Percentiles rank a stretch among this genome's conserved stretches.
These are phyloP conservation scores for Macquaria australasica DNA, from an alignment of 2,113 vertebrate genomes.

Conservation along the genomic window DNA sequence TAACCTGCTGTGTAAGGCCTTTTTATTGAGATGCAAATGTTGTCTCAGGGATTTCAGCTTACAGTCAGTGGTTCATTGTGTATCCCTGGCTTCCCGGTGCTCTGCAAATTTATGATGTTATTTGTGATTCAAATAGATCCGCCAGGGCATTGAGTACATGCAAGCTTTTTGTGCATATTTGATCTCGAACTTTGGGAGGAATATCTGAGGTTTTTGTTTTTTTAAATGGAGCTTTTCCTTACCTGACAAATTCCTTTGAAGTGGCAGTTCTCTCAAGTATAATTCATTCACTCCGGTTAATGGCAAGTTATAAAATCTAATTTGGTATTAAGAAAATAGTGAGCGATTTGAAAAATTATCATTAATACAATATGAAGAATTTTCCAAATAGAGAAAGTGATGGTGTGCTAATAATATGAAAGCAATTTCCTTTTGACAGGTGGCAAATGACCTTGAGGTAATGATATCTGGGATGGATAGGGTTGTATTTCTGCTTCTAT, in stretches of 20 bases:
- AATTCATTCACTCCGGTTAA: constrained; percentile 43
- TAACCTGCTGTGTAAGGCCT: constrained; percentile 61
- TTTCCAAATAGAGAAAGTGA: constrained; percentile 58
- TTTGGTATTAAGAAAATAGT: constrained; percentile 70
- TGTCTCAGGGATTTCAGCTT: constrained; percentile 60
- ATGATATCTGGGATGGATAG: constrained; percentile 33
- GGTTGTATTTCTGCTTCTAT: constrained; percentile 10
- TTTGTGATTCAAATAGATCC: constrained; percentile 72
- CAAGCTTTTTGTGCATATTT: constrained; percentile 43
- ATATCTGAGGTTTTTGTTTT: not conserved
- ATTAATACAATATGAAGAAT: constrained; percentile 61
- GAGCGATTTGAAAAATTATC: constrained; percentile 44
- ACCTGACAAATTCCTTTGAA: constrained; percentile 34
- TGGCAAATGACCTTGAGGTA: constrained; percentile 57
- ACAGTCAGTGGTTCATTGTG: constrained; percentile 68
- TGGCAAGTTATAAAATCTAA: constrained; percentile 58
- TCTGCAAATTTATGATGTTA: constrained; percentile 70
- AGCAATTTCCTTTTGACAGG: constrained; percentile 61
- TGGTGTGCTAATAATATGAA: constrained; percentile 64
- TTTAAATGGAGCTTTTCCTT: not conserved
- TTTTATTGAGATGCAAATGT: constrained; percentile 79
- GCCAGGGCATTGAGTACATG: constrained; percentile 39
- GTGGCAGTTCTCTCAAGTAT: constrained; percentile 26
- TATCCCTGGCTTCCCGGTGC: constrained; percentile 56
- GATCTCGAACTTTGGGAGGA: constrained; percentile 36